phyloP scores from a whole-genome alignment of 2,797 vertebrate genomes.

The Gymnothorax reevesii region DNA sequence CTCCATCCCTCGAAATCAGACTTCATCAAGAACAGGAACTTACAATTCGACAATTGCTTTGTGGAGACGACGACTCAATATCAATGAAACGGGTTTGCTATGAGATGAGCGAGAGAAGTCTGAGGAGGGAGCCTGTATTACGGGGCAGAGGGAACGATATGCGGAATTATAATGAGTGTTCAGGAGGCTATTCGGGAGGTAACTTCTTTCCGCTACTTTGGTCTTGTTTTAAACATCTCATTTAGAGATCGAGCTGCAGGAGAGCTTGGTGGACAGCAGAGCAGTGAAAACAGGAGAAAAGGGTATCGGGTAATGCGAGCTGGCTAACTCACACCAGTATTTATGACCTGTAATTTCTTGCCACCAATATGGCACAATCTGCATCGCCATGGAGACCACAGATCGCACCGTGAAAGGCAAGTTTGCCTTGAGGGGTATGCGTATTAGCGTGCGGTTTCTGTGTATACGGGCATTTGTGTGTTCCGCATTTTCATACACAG shows the following conservation, averaged over 20 bases:
- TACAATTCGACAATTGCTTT: conserved; percentile 14
- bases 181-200: conserved; percentile 6
- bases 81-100: conserved; percentile 28
- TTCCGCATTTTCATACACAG: background rate
- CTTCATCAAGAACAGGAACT: conserved; percentile 33
- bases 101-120: background rate
- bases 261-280: conserved; percentile 10
- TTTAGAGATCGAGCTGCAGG: background rate
- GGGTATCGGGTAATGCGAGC: background rate
- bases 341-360: conserved; percentile 15
- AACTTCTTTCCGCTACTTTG: background rate
- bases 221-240: background rate
- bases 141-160: background rate
- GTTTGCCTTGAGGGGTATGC: background rate
- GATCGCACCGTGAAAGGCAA: background rate
- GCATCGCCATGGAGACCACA: conserved; percentile 13
- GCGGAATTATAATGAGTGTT: conserved; percentile 22
- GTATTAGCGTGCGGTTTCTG: background rate
- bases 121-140: conserved; percentile 18
- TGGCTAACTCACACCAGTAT: conserved; percentile 21
- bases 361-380: background rate
- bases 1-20: conserved; percentile 27
- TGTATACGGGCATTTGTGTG: background rate
- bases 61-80: conserved; percentile 22
- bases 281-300: conserved; percentile 4